Evolutionary conservation across 2,797 vertebrate species (phyloP).

Genomic region (Decapterus maruadsi): DNA sequence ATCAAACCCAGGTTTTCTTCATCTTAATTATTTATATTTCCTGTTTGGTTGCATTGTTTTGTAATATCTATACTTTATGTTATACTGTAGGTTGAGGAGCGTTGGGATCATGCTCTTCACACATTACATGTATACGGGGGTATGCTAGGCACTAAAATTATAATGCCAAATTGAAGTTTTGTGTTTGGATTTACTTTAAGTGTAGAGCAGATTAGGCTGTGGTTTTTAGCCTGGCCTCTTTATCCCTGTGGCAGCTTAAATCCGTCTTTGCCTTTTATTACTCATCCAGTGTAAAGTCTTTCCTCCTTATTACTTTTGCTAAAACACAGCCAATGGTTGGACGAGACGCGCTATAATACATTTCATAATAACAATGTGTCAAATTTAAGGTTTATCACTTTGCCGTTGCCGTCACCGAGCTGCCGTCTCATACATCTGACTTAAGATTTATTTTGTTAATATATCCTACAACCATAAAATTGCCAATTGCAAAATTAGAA

Average conservation of each 20-base stretch:
- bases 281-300: slow-evolving; percentile 50
- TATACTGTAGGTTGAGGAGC: slow-evolving; percentile 2
- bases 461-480: slow-evolving; percentile 14
- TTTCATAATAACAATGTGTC: slow-evolving; percentile 17
- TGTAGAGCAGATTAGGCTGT: slow-evolving; percentile 66
- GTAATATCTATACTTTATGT: background rate
- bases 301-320: slow-evolving; percentile 46
- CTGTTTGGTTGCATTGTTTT: background rate
- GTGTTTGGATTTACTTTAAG: slow-evolving; percentile 58
- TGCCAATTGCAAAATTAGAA: slow-evolving; percentile 44
- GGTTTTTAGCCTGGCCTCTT: slow-evolving; percentile 70
- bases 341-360: slow-evolving; percentile 29
- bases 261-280: slow-evolving; percentile 67
- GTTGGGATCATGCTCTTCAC: background rate
- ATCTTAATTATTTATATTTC: slow-evolving; percentile 2
- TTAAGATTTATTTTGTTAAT: slow-evolving; percentile 11
- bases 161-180: slow-evolving; percentile 42
- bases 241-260: slow-evolving; percentile 65
- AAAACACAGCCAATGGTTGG: slow-evolving; percentile 49
- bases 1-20: slow-evolving; percentile 28
- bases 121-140: slow-evolving; percentile 13
- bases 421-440: slow-evolving; percentile 17
- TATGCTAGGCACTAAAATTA: background rate
- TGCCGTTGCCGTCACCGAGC: slow-evolving; percentile 5
- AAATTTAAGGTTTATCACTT: slow-evolving; percentile 16